These are phyloP conservation scores for Tyrannus savana DNA, from an alignment of 2,113 vertebrate genomes.

Conservation along the genomic window DNA sequence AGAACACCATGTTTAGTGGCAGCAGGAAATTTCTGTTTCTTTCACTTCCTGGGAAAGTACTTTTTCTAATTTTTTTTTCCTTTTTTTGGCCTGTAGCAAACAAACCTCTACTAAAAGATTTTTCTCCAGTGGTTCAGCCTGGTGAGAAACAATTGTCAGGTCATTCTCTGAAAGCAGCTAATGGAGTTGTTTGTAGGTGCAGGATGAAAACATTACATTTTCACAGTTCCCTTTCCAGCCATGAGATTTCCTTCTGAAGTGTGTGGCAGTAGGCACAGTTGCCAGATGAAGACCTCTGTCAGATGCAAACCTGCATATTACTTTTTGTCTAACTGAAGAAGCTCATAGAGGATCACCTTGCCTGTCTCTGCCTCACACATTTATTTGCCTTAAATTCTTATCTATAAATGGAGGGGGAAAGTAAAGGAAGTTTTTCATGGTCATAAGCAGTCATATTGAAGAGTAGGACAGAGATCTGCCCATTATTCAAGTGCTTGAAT, in stretches of 20 bases:
- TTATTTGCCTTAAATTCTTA: not conserved
- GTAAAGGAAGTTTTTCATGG: not conserved
- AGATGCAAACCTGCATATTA: not conserved
- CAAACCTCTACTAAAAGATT: not conserved
- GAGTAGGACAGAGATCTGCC: not conserved
- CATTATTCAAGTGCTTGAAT: not conserved
- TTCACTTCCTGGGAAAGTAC: not conserved
- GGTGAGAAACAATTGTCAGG: not conserved
- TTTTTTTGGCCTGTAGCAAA: not conserved
- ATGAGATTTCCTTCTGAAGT: not conserved
- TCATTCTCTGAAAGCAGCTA: not conserved
- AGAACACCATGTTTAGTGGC: not conserved
- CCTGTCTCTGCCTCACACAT: not conserved
- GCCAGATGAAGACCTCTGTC: not conserved
- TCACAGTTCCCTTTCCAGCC: not conserved
- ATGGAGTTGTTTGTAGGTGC: not conserved
- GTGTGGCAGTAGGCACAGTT: not conserved
- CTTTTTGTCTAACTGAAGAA: not conserved
- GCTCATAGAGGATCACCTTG: not conserved
- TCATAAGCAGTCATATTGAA: not conserved
- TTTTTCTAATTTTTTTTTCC: not conserved
- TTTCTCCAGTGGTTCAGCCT: not conserved
- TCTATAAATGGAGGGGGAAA: not conserved
- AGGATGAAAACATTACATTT: not conserved
- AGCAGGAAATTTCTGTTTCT: slow-evolving; percentile 25